Base-by-base conservation (phyloP, 2,888 invertebrate genomes). In the Aporophyla lueneburgensis region DNA sequence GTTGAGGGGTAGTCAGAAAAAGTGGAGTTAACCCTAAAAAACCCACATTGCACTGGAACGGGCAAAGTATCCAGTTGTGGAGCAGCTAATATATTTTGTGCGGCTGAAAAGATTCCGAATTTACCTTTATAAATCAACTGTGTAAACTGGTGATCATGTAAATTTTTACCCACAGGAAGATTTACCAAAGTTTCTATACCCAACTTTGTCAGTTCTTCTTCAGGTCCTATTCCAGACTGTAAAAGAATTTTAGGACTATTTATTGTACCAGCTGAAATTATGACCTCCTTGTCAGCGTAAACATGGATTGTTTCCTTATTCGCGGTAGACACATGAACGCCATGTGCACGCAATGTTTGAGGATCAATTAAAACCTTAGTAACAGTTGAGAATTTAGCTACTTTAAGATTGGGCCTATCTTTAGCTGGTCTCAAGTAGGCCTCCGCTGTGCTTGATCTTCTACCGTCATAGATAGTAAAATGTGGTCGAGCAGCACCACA, bases 401-500 rank as follows among this genome's bases (percentile, higher is more conserved):
- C 83, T 68, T 86, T 90, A 27, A 96, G 87, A 86, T 96, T 96
- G 4, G 89, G 83, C 85, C 91, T 93, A 63, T 92, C 81, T 87
- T 91, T 91, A 21, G 80, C 85, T 51, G 90, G 88, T 78, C 85
- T 88, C 59, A 96, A 84, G 85, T 94, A 96, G 9, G 93, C 92
- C 80, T 96, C 96, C 0, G 95, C 95, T 12, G 95, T 93, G 71
- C 96, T 96, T 0, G 93, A 95, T 82, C 96, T 87, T 77, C 94
- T 92, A 9, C 95, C 94, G 59, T 93, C 86, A 5, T 90, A 88
- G 59, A 94, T 91, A 40, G 88, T 93, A 46, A 86, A 92, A 80
- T 94, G 93, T 63, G 93, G 93, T 78, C 86, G 80, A 2, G 93
- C 72, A 1, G 88, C 88, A 0, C 94, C 93, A 24, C 84, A 58